Evolutionary conservation across 1,140 invertebrate species (phyloP), one percentile per base, ranked within the genome.

Genomic region (Himalopsyche phryganea): DNA sequence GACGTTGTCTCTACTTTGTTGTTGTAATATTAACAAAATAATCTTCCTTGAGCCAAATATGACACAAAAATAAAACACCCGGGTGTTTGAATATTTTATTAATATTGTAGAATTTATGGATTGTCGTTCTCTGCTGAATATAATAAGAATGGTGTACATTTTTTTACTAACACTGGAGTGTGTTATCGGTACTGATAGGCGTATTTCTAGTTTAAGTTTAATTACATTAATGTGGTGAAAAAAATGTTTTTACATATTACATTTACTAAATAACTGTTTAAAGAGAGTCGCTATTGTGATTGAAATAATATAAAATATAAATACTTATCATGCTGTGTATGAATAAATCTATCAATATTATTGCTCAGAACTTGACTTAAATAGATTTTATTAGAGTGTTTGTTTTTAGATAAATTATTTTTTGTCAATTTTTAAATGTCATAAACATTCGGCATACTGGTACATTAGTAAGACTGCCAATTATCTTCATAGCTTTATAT

Each of bases 281-380:
- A n/a, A 23, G n/a, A 49, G 41, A 56, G 53, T 56, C 53, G 32
- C 46, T 56, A 56, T 56, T 56, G 53, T 56, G 53, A 56, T 56
- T 56, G 53, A 56, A 40, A 56, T 56, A 48, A 48, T 49, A 40
- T 53, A 53, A 28, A 42, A 53, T 45, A 44, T 53, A 33, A 48
- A 56, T 56, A 56, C 47, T 56, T 56, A 48, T 56, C 53, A 56
- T 56, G 53, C 53, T 56, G 53, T 56, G 53, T 56, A 56, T 56
- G 53, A 56, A 56, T 56, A 20, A 36, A 56, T 7, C 32, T 17
- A 28, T 56, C 44, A 48, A 56, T 56, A 44, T 56, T 49, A 33
- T 15, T 32, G 53, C 14, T 56, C 44, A 56, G 53, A 56, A 56
- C 53, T 32, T 18, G 20, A 44, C 17, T 17, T 44, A 44, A 44